Evolutionary conservation across 2,888 invertebrate species (phyloP), one percentile per base, ranked within the genome.

Genomic region (Nebria brevicollis): DNA sequence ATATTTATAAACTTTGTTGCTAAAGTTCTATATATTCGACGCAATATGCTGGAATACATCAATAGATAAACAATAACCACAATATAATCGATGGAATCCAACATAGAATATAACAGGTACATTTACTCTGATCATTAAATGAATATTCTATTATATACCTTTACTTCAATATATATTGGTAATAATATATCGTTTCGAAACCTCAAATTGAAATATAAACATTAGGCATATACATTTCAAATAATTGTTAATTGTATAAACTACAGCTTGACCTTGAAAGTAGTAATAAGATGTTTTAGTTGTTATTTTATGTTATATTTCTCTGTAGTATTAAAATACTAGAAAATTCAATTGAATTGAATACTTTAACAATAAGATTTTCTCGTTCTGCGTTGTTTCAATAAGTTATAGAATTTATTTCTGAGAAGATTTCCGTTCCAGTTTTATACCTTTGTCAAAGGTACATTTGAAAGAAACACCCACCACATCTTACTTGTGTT

Each of bases 401-500:
- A 66, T 66, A 13, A 66, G 66, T 66, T 66, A 25, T 13, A 25
- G 66, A 66, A 66, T 66, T 66, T 66, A 25, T 66, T 66, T 66
- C 66, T n/a, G 66, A 66, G 66, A 15, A 15, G 15, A 25, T 15
- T 66, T 8, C 13, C 66, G 13, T 20, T 15, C 66, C 66, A 66
- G 25, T 66, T 34, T 4, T 34, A 34, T 34, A 34, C 34, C 34
- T 34, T 34, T 34, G 34, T 34, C 34, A 34, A 34, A 34, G 34
- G 5, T 34, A 34, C 34, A 34, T 34, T 34, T 5, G 2, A 34
- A 34, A 34, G 34, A 34, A 34, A 34, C 34, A 34, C 34, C 2
- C 34, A 34, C 34, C 34, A 34, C 1, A 34, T 34, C 34, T 34
- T 4, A 34, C 34, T 34, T 1, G 5, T 34, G 34, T 34, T 34